Evolutionary conservation across 2,888 invertebrate species (phyloP), one percentile per base, ranked within the genome.

Genomic region (Himalopsyche japonica): DNA sequence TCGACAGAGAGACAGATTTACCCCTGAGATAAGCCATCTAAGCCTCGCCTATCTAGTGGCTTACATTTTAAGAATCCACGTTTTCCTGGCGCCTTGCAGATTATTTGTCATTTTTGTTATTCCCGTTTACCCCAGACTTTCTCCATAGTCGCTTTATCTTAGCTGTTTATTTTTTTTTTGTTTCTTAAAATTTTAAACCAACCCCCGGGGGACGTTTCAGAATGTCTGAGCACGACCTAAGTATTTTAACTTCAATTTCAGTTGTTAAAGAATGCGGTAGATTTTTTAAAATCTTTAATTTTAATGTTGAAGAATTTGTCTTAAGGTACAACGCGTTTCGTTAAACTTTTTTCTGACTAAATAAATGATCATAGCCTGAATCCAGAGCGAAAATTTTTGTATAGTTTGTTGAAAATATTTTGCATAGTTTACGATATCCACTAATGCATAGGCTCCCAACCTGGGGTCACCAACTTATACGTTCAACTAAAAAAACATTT

Each of bases 41-140:
- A 70, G 70, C 27, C 70, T 70, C 27, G 27, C 12, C 70, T 70
- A 27, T 70, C 70, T 70, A 27, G 8, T 10, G 27, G 70, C 70
- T 70, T 70, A 70, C 27, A 70, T 70, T 70, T 70, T 70, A 27
- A 83, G 76, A 80, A 76, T 76, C 76, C n/a, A n/a, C 76, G 77
- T n/a, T 70, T 80, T 32, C 24, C 83, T 83, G 83, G 83, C 83
- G 83, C 83, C 83, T 76, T 80, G 30, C 57, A 80, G 83, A 83
- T 83, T 83, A 83, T 83, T 80, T 83, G 76, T 70, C 70, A 70
- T 27, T 70, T 70, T 70, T 70, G 30, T 70, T 70, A 70, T 70
- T 20, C 70, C 15, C 70, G 70, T 12, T 70, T 30, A 70, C 30
- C 70, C 70, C 27, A 70, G 70, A 70, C 70, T 70, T 70, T 70